Percentiles rank a stretch among this genome's conserved stretches.
Evolutionary conservation across 2,113 vertebrate species (phyloP).

Genomic region (Odontesthes bonariensis): DNA sequence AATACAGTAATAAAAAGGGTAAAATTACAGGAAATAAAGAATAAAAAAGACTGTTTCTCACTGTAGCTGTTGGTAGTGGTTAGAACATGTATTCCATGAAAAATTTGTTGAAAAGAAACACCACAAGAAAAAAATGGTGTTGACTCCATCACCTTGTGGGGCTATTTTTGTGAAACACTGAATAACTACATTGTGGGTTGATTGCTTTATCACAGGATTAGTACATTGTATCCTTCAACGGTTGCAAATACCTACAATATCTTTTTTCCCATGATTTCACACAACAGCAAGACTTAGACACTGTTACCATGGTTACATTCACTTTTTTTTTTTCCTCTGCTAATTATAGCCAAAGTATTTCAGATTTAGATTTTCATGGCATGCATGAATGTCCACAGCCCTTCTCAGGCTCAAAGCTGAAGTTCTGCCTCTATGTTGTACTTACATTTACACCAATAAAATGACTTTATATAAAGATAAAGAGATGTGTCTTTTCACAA

Average conservation of each 20-base stretch:
- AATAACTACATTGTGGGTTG: too few relatives aligned
- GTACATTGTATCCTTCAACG: too few relatives aligned
- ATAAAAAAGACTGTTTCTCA: too few relatives aligned
- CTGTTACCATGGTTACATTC: constrained; percentile 42
- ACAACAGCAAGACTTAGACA: constrained; percentile 4
- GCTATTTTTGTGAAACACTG: too few relatives aligned
- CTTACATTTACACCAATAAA: not conserved
- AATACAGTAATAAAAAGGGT: not conserved
- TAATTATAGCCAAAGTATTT: constrained; percentile 22
- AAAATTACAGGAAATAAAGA: not conserved
- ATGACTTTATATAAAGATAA: not conserved
- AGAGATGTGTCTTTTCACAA: not conserved
- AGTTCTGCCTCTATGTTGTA: not conserved
- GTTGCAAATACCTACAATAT: too few relatives aligned
- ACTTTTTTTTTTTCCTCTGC: not conserved
- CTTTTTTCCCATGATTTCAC: too few relatives aligned
- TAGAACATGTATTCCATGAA: too few relatives aligned
- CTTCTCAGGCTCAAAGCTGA: not conserved
- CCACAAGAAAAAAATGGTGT: too few relatives aligned
- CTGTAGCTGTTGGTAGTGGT: too few relatives aligned
- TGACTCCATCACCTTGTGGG: too few relatives aligned
- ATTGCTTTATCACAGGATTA: too few relatives aligned
- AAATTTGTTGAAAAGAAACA: too few relatives aligned
- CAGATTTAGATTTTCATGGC: not conserved
- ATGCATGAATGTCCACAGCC: not conserved